phyloP scores from a whole-genome alignment of 2,888 invertebrate genomes.

The Dorcus hopei region DNA sequence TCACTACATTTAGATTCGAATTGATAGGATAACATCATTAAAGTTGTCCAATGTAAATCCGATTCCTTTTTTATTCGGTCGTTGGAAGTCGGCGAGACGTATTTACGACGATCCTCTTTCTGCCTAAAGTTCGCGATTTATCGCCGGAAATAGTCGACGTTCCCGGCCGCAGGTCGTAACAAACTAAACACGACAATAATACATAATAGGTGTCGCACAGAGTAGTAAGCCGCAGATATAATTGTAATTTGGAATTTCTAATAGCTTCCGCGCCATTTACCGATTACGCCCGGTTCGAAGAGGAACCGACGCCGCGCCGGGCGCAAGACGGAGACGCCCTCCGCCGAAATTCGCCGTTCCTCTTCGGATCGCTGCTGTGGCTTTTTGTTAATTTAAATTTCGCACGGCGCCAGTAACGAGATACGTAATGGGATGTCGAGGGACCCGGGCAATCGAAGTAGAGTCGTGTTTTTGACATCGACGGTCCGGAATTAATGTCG shows the following conservation, averaged over 20 bases:
- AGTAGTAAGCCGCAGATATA: background rate
- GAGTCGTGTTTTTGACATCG: background rate
- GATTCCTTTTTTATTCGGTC: no score
- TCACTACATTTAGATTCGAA: no score
- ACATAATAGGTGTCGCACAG: background rate
- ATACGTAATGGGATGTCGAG: background rate
- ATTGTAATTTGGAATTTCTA: conserved; percentile 6
- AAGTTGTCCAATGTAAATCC: no score
- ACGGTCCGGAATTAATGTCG: background rate
- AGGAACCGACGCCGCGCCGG: background rate
- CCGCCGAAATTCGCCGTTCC: background rate
- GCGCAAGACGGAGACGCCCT: background rate
- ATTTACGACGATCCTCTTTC: no score
- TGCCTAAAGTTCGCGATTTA: no score
- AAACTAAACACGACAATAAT: conserved; percentile 1
- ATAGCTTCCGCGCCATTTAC: conserved; percentile 5
- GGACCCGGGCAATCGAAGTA: background rate
- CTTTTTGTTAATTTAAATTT: conserved; percentile 8
- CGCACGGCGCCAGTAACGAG: background rate
- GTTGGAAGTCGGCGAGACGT: no score
- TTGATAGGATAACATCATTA: no score
- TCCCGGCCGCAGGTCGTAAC: background rate
- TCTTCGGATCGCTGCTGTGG: background rate
- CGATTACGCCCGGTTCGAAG: conserved; percentile 1
- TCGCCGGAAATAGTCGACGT: background rate